Base-by-base conservation (phyloP, 2,888 invertebrate species). In the Dicyrtomina minuta region DNA sequence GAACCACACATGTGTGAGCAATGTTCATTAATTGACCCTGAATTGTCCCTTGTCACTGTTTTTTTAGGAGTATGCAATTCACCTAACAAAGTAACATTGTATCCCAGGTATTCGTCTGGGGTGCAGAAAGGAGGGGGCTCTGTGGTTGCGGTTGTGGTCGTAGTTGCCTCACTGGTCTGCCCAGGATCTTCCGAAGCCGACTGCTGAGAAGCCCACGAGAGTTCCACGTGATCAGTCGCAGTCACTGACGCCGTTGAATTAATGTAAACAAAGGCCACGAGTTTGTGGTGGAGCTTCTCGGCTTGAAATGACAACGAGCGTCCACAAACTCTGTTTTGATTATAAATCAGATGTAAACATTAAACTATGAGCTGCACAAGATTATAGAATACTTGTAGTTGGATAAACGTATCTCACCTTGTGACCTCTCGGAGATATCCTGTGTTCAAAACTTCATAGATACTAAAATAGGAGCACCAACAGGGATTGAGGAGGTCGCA, bases 201-300 rank as follows among this genome's bases (percentile, higher is more conserved):
- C 8, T 33, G 33, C 8, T 10, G 8, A 8, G 12, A 10, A 2
- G 15, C 8, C 51, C 51, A 51, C 20, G 10, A 10, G 1, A 51
- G 51, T 8, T 51, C 51, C n/a, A 51, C 51, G 17, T 51, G 51
- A 22, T 51, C n/a, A n/a, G n/a, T n/a, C n/a, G n/a, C 51, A 2
- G 20, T 10, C 10, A 51, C 10, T 2, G 17, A 2, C 17, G 20
- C 17, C 1, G 51, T 51, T 22, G 51, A 51, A 22, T 51, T 51
- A 22, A 51, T 51, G 51, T 51, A 51, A 2, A 51, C 51, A 51
- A 51, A 51, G 20, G 51, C 51, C 2, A 51, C 17, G n/a, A 51
- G 51, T 20, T 51, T 17, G 8, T n/a, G 51, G 20, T 51, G 17
- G 17, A 2, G n/a, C 17, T 8, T 8, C 17, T 20, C 51, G 51